phyloP scores from a whole-genome alignment of 1,140 invertebrate genomes.

The Lithobius niger region DNA sequence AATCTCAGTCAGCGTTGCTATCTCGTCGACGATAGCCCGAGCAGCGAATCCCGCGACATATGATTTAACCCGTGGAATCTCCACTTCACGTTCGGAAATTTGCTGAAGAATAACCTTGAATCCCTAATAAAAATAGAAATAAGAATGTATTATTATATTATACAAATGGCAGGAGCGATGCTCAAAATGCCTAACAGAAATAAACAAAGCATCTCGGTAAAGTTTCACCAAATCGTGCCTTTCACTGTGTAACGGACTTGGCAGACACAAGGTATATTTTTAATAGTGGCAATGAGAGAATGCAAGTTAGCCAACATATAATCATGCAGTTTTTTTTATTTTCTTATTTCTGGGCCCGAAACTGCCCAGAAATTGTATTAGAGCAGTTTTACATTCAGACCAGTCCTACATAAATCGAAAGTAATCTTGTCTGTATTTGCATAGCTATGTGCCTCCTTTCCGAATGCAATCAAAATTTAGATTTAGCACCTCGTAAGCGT shows the following conservation, averaged over 20 bases:
- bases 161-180: not conserved
- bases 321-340: too few species aligned
- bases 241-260: too few species aligned
- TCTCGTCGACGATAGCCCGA: conserved; percentile 46
- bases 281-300: too few species aligned
- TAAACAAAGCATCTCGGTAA: not conserved
- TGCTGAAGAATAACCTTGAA: conserved; percentile 30
- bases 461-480: not conserved
- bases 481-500: not conserved
- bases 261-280: too few species aligned
- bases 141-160: not conserved
- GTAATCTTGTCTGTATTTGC: not conserved
- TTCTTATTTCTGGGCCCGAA: too few species aligned
- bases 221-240: too few species aligned
- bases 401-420: not conserved
- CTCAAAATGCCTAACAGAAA: not conserved
- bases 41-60: conserved; percentile 54
- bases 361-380: not conserved
- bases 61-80: conserved; percentile 56
- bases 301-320: too few species aligned
- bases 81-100: conserved; percentile 44
- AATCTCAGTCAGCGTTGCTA: conserved; percentile 59
- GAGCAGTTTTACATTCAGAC: not conserved
- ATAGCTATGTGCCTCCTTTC: not conserved
- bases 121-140: conserved; percentile 19